Percentiles rank a stretch among this genome's conserved stretches.
Evolutionary conservation across 2,113 vertebrate genomes (phyloP).

Genomic region (Caranx ignobilis): DNA sequence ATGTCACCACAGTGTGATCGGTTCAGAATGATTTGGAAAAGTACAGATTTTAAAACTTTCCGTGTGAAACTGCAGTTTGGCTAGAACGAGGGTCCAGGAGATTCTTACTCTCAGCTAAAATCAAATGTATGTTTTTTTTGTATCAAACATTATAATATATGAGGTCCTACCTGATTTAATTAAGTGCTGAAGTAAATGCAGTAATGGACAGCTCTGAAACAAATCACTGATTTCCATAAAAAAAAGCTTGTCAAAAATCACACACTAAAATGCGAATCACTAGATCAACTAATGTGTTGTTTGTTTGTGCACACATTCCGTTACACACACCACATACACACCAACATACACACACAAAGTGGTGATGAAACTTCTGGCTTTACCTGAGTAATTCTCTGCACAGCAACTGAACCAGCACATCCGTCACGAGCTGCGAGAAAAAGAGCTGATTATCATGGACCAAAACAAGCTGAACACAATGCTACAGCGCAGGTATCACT

Average conservation of each 20-base stretch:
- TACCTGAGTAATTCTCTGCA: constrained; percentile 45
- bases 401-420: constrained; percentile 87
- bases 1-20: not conserved
- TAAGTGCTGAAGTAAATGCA: not conserved
- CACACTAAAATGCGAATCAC: not conserved
- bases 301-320: not conserved
- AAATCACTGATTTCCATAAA: not conserved
- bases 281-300: not conserved
- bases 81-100: not conserved
- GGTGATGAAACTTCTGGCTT: constrained; percentile 51
- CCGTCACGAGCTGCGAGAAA: constrained; percentile 86
- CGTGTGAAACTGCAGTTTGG: not conserved
- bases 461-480: constrained; percentile 85
- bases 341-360: constrained; percentile 9
- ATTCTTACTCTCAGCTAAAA: not conserved
- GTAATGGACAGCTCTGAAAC: not conserved
- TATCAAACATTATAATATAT: not conserved
- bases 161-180: not conserved
- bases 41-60: not conserved
- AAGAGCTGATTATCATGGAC: constrained; percentile 86
- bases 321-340: constrained; percentile 2
- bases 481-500: constrained; percentile 87
- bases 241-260: not conserved
- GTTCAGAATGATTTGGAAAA: constrained; percentile 1
- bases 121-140: not conserved